Conservation (phyloP, 2,797 vertebrate species). For the Crenuchus spilurus region DNA sequence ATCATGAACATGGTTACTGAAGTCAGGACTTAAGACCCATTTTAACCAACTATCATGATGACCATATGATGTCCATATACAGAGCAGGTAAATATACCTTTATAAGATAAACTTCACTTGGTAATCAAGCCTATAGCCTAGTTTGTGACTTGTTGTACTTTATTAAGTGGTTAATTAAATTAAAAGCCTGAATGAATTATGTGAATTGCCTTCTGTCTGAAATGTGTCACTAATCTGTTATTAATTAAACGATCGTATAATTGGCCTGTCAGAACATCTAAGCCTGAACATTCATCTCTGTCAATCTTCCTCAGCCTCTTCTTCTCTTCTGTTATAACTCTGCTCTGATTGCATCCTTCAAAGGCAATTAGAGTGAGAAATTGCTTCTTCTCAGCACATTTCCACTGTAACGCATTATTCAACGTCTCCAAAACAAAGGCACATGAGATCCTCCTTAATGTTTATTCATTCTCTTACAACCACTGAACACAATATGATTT, state of each 20-base stretch:
- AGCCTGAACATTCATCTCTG: not conserved
- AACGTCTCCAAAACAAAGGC: not conserved
- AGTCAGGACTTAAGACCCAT: not conserved
- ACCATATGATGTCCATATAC: not conserved
- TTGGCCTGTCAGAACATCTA: not conserved
- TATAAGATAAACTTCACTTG: not conserved
- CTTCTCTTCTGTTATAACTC: not conserved
- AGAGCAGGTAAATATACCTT: constrained; percentile 32
- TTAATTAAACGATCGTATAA: not conserved
- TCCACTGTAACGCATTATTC: constrained; percentile 25
- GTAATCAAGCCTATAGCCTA: not conserved
- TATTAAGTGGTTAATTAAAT: not conserved
- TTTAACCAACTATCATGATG: not conserved
- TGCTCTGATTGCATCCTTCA: constrained; percentile 32
- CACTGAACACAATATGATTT: not conserved
- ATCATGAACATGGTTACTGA: not conserved
- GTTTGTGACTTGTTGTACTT: not conserved
- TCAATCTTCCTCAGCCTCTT: not conserved
- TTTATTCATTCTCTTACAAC: not conserved
- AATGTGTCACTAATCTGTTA: not conserved
- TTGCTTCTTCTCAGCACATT: constrained; percentile 18
- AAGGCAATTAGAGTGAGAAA: constrained; percentile 31
- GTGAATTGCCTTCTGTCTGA: constrained; percentile 1
- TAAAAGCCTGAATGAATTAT: not conserved
- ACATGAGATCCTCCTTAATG: not conserved